Evolutionary conservation across 2,888 invertebrate species (phyloP), one percentile per base, ranked within the genome.

Genomic region (Plemyria rubiginata): DNA sequence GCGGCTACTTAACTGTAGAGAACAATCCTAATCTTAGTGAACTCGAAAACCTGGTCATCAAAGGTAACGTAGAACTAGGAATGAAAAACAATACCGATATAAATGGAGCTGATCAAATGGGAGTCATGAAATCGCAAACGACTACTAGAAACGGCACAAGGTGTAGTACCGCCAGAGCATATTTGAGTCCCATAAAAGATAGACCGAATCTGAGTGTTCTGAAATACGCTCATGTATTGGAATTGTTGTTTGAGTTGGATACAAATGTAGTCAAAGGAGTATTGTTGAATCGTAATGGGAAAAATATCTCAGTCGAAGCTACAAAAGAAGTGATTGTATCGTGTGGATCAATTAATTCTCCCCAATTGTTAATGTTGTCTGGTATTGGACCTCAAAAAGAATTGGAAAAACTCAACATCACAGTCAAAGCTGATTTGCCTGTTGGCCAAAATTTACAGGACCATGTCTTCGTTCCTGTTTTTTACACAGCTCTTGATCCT

Each of bases 371-470:
- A 16, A 80, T 93, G 77, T 70, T 94, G 0, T 94, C 94, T 0
- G 94, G 94, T 2, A 82, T 94, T 15, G 94, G 94, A 0, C 94
- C 93, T 0, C 75, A 70, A 53, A 72, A 85, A 11, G 88, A 93
- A 62, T 76, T 94, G 32, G 67, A 79, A 40, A 72, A 85, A 0
- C 72, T 88, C 12, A 79, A 79, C 0, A 93, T 94, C 38, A 70
- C 84, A 3, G 79, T 93, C 0, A 76, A 88, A 48, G 78, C 82
- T 16, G 88, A 94, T 70, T 82, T 91, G n/a, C 85, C 90, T 0
- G 94, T 94, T 0, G 94, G 94, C 0, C 76, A 86, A 70, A 93
- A 94, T 73, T 84, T 94, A 46, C 90, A 94, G 69, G 94, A 94
- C 70, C 94, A 94, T 73, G 73, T 88, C 0, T 87, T 82, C 48